Evolutionary conservation across 2,888 invertebrate species (phyloP).

Genomic region (Laothoe populi): DNA sequence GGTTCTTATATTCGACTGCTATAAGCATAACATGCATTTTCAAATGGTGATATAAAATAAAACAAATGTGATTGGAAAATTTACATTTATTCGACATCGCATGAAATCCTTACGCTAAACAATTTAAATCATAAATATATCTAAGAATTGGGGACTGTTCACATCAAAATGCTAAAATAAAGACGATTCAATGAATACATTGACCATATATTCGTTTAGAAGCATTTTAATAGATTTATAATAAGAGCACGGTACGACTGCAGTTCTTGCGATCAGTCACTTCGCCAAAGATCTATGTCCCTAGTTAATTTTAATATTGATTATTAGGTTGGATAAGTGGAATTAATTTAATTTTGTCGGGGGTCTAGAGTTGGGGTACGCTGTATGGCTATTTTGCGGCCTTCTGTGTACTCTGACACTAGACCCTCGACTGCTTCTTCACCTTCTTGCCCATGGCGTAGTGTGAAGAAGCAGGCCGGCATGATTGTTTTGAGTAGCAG

Average conservation of each 20-base stretch:
- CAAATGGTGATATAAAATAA: background rate
- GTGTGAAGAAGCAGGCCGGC: too few relatives aligned
- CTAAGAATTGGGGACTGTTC: constrained; percentile 16
- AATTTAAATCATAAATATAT: background rate
- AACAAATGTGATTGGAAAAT: constrained; percentile 13
- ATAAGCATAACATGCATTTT: background rate
- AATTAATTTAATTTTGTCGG: too few relatives aligned
- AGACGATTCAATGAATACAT: constrained; percentile 10
- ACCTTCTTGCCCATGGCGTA: too few relatives aligned
- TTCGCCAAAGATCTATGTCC: background rate
- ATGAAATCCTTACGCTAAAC: constrained; percentile 14
- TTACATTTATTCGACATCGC: constrained; percentile 18
- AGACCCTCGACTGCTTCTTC: too few relatives aligned
- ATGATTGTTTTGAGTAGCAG: too few relatives aligned
- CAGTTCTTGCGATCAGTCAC: background rate
- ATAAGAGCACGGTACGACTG: background rate
- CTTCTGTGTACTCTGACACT: too few relatives aligned
- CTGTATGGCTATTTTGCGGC: too few relatives aligned
- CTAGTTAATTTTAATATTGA: background rate
- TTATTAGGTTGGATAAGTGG: background rate
- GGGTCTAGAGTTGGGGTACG: too few relatives aligned
- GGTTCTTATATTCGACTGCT: background rate
- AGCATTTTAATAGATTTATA: background rate
- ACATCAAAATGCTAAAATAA: constrained; percentile 18
- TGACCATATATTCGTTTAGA: background rate